Percentiles rank a stretch among this genome's conserved stretches.
These are phyloP conservation scores for Heteractis magnifica DNA, from an alignment of 92 coral and sea anemone species.

Conservation along the genomic window DNA sequence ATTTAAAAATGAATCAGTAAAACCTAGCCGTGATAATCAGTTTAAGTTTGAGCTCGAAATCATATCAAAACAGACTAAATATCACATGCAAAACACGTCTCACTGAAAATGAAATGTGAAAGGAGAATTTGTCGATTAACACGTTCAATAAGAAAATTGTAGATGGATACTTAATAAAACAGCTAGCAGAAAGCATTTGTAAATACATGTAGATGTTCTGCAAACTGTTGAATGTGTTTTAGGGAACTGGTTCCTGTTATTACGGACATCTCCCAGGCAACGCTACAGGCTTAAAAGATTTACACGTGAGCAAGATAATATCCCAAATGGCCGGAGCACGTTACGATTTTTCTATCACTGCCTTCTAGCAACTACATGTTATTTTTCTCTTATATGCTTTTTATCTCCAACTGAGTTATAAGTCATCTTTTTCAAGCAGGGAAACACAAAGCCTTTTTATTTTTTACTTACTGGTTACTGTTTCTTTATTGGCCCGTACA, in stretches of 20 bases:
- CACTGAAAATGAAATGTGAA: neutral
- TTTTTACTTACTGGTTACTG: too few species aligned
- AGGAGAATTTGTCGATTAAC: neutral
- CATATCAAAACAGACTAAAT: neutral
- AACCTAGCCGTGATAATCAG: neutral
- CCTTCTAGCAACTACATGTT: neutral
- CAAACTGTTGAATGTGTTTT: neutral
- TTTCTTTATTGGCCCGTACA: too few species aligned
- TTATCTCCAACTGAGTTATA: too few species aligned
- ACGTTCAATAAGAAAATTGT: neutral
- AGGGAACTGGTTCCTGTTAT: neutral
- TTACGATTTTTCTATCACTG: neutral
- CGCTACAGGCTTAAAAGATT: conserved; percentile 2
- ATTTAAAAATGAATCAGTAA: neutral
- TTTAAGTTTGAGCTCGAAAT: neutral
- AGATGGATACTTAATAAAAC: neutral
- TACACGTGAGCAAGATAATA: neutral
- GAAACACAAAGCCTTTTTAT: too few species aligned
- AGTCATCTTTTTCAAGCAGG: too few species aligned
- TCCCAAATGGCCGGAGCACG: neutral
- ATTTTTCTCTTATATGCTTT: too few species aligned
- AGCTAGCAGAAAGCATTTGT: conserved; percentile 1
- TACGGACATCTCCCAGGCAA: neutral
- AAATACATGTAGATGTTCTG: neutral
- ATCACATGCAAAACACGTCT: neutral